Percentiles rank a stretch among this genome's conserved stretches.
phyloP scores from a whole-genome alignment of 2,888 invertebrate genomes.

The Drosophila vallismaia region DNA sequence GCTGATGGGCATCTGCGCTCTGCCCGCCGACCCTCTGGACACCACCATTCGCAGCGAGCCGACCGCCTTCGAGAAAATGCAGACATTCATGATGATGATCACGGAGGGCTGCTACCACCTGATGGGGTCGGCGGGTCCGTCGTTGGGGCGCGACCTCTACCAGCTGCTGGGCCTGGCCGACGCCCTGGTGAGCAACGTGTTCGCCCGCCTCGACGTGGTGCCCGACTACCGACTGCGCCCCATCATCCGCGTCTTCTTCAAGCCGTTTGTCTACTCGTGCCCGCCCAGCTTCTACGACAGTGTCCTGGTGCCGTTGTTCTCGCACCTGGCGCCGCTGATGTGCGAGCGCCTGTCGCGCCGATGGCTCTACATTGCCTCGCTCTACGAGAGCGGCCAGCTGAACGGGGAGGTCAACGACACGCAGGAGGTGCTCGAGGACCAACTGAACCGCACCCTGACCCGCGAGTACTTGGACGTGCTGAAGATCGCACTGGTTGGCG shows the following conservation, averaged over 20 bases:
- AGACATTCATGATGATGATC: conserved; percentile 90
- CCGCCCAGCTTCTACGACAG: conserved; percentile 91
- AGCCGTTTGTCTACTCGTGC: conserved; percentile 93
- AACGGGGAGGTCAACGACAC: conserved; percentile 88
- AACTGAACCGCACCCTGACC: conserved; percentile 92
- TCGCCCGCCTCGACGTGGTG: conserved; percentile 86
- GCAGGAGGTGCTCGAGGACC: conserved; percentile 93
- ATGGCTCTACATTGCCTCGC: conserved; percentile 91
- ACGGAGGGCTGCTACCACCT: conserved; percentile 93
- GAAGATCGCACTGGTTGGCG: conserved; percentile 90
- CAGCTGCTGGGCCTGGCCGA: conserved; percentile 90
- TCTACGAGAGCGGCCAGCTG: conserved; percentile 90
- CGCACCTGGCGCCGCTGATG: conserved; percentile 91
- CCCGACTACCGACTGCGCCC: conserved; percentile 94
- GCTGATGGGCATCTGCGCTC: conserved; percentile 87
- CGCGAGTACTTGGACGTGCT: conserved; percentile 94
- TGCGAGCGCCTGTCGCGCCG: conserved; percentile 88
- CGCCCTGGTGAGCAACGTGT: conserved; percentile 88
- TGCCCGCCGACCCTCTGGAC: conserved; percentile 84
- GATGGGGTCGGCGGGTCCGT: conserved; percentile 90
- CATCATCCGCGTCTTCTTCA: conserved; percentile 92
- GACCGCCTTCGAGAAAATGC: conserved; percentile 91
- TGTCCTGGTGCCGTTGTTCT: conserved; percentile 91
- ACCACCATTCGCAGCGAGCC: conserved; percentile 84
- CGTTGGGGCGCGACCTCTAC: conserved; percentile 94